Conservation (phyloP, 2,888 invertebrate species). For the Cheilosia variabilis region DNA sequence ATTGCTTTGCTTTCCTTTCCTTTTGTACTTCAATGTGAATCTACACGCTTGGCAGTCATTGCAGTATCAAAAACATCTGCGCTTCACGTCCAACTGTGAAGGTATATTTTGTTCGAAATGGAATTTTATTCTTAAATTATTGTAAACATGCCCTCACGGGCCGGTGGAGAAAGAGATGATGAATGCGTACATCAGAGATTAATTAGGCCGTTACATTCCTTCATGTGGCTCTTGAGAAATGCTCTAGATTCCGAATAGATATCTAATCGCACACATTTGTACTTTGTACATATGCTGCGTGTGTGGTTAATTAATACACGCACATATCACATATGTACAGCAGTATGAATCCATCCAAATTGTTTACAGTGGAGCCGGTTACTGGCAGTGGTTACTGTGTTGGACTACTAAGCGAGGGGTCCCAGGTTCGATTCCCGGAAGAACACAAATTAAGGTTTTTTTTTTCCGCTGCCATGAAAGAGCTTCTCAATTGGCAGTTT, state of each 20-base stretch:
- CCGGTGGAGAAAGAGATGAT: slow-evolving; percentile 9
- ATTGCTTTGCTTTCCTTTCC: slow-evolving; percentile 52
- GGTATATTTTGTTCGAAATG: slow-evolving; percentile 30
- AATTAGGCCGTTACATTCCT: slow-evolving; percentile 49
- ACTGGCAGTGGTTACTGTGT: too few relatives aligned
- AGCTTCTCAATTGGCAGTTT: too few relatives aligned
- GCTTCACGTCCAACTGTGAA: slow-evolving; percentile 24
- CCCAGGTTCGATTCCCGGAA: too few relatives aligned
- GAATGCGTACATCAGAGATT: slow-evolving; percentile 23
- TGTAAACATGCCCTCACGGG: slow-evolving; percentile 23
- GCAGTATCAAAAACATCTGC: slow-evolving; percentile 47
- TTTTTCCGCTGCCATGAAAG: too few relatives aligned
- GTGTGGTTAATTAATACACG: too few relatives aligned
- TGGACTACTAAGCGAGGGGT: too few relatives aligned
- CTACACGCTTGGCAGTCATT: slow-evolving; percentile 16
- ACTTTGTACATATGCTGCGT: too few relatives aligned
- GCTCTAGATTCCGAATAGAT: slow-evolving; percentile 21
- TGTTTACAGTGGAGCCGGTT: too few relatives aligned
- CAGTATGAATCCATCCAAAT: too few relatives aligned
- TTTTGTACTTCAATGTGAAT: slow-evolving; percentile 28
- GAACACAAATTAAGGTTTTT: too few relatives aligned
- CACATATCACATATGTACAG: too few relatives aligned
- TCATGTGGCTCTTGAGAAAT: slow-evolving; percentile 3
- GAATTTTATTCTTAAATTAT: slow-evolving; percentile 35
- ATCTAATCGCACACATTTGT: slow-evolving; percentile 4